phyloP scores from a whole-genome alignment of 2,113 vertebrate genomes.

The Mormyrus iriodes region DNA sequence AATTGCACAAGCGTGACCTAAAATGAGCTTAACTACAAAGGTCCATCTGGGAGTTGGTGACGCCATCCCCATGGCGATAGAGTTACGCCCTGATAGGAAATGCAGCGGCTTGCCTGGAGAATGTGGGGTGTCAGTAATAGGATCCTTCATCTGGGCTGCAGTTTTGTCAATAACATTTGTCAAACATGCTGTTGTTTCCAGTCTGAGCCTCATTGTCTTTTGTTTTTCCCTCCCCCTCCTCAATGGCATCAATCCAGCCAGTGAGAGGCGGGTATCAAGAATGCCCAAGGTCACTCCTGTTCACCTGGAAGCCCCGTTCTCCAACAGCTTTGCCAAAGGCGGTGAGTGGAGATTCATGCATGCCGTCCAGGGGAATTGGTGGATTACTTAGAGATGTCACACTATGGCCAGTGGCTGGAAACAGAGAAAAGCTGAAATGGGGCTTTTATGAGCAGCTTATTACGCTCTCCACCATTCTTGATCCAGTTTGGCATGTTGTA shows the following conservation, averaged over 20 bases:
- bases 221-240: slow-evolving; percentile 36
- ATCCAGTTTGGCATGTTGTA: not conserved
- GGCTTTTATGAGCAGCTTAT: not conserved
- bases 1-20: not conserved
- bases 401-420: not conserved
- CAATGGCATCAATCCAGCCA: slow-evolving; percentile 70
- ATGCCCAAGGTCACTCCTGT: slow-evolving; percentile 90
- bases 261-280: slow-evolving; percentile 82
- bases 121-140: not conserved
- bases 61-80: not conserved
- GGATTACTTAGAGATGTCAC: not conserved
- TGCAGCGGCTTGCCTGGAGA: slow-evolving; percentile 1
- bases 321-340: slow-evolving; percentile 93
- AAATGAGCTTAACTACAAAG: not conserved
- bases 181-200: not conserved
- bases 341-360: slow-evolving; percentile 65
- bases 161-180: not conserved
- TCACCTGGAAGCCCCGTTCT: slow-evolving; percentile 88
- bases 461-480: not conserved
- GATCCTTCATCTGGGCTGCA: not conserved
- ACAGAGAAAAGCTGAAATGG: not conserved
- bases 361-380: not conserved
- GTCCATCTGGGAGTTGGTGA: not conserved
- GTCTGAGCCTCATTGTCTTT: slow-evolving; percentile 8
- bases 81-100: not conserved